Percentiles rank a stretch among this genome's conserved stretches.
Evolutionary conservation across 1,140 invertebrate species (phyloP).

Genomic region (Pentalonia nigronervosa): DNA sequence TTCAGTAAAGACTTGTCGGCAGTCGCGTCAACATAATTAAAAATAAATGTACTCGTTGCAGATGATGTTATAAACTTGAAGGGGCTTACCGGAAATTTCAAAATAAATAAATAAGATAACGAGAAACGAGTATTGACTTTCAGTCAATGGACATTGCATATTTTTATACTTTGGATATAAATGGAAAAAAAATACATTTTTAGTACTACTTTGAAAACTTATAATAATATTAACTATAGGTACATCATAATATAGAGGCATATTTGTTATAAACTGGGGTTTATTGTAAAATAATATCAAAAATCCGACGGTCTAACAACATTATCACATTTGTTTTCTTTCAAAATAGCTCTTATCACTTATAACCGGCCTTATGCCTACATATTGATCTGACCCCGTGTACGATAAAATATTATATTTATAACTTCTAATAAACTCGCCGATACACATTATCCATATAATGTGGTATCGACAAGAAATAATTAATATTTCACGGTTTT

Average conservation of each 20-base stretch:
- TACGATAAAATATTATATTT: too few species aligned
- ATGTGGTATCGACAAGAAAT: not conserved
- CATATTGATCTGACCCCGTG: not conserved
- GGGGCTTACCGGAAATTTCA: not conserved
- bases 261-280: not conserved
- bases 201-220: too few species aligned
- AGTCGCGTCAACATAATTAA: not conserved
- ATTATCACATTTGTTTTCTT: not conserved
- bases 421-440: not conserved
- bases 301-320: not conserved
- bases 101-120: not conserved
- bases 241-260: not conserved
- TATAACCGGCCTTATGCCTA: not conserved
- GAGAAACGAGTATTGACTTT: not conserved
- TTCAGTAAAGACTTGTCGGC: too few species aligned
- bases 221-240: too few species aligned
- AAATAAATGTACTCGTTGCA: not conserved
- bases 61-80: not conserved
- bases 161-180: too few species aligned
- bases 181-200: too few species aligned
- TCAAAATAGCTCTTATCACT: not conserved
- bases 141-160: not conserved
- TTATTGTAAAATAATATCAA: not conserved
- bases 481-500: not conserved
- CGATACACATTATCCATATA: not conserved